phyloP scores from a whole-genome alignment of 1,140 invertebrate species.

The Pissodes strobi region DNA sequence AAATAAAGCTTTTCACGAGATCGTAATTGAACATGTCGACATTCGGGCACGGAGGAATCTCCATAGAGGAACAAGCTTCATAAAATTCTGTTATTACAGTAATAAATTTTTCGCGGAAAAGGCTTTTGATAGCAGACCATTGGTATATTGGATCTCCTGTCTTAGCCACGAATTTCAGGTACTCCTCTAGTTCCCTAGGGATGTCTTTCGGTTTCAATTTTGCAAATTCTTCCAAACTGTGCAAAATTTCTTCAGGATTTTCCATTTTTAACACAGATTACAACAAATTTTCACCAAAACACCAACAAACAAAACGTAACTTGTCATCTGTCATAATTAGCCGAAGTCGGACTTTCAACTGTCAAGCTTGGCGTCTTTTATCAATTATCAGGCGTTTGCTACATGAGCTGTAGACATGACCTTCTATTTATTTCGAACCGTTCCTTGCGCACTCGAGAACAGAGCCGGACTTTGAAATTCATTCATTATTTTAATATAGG shows the following conservation, averaged over 20 bases:
- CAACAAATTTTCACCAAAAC: constrained; percentile 24
- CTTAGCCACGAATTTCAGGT: constrained; percentile 87
- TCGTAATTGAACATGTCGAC: constrained; percentile 91
- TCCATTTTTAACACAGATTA: constrained; percentile 61
- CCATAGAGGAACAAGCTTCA: constrained; percentile 70
- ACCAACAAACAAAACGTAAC: constrained; percentile 23
- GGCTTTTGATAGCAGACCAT: constrained; percentile 84
- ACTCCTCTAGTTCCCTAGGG: constrained; percentile 88
- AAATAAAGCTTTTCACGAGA: constrained; percentile 80
- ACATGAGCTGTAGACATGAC: background rate
- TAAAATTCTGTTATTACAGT: constrained; percentile 86
- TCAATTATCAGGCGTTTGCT: background rate
- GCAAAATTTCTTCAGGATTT: constrained; percentile 82
- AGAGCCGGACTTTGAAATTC: constrained; percentile 6
- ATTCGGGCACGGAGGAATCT: constrained; percentile 82
- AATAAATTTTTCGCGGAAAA: constrained; percentile 86
- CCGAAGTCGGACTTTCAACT: constrained; percentile 5
- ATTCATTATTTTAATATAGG: too few species aligned
- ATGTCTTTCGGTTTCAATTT: constrained; percentile 82
- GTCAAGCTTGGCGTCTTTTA: background rate
- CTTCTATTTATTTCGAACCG: constrained; percentile 1
- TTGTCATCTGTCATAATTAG: constrained; percentile 10
- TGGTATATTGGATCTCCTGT: constrained; percentile 94
- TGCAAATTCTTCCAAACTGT: constrained; percentile 81
- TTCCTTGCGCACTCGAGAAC: too few species aligned